phyloP scores from a whole-genome alignment of 1,140 invertebrate genomes.

The Pomacea maculata region DNA sequence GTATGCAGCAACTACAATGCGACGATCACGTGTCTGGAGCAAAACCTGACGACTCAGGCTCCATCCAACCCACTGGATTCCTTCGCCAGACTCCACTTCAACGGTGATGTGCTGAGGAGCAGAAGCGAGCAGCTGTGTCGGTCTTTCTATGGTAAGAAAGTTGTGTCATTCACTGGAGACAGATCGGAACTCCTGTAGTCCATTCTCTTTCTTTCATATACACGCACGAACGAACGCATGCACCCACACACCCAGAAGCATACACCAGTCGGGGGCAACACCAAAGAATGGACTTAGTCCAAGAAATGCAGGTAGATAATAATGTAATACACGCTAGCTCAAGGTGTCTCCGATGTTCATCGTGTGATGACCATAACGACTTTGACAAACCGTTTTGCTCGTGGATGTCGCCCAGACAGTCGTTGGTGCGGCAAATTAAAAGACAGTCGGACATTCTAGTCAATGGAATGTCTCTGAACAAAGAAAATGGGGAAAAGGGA shows the following conservation, averaged over 20 bases:
- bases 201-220: neutral
- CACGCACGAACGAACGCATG: slow-evolving; percentile 9
- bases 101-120: neutral
- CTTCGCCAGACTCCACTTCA: slow-evolving; percentile 11
- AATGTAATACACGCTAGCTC: too few species aligned
- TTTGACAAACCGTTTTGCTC: too few species aligned
- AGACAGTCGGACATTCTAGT: too few species aligned
- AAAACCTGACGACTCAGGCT: neutral
- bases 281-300: neutral
- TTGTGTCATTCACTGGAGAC: too few species aligned
- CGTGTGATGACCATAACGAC: too few species aligned
- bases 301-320: too few species aligned
- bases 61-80: neutral
- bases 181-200: too few species aligned
- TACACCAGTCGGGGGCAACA: neutral
- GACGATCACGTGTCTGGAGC: neutral
- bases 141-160: slow-evolving; percentile 1
- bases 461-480: too few species aligned
- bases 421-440: too few species aligned
- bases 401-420: too few species aligned
- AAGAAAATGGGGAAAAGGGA: neutral
- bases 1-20: slow-evolving; percentile 3
- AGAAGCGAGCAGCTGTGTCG: slow-evolving; percentile 5
- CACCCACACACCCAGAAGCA: slow-evolving; percentile 2
- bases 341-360: too few species aligned